Percentiles rank a stretch among this genome's conserved stretches.
phyloP scores from a whole-genome alignment of 2,797 vertebrate genomes.

The Sebastes reedi region DNA sequence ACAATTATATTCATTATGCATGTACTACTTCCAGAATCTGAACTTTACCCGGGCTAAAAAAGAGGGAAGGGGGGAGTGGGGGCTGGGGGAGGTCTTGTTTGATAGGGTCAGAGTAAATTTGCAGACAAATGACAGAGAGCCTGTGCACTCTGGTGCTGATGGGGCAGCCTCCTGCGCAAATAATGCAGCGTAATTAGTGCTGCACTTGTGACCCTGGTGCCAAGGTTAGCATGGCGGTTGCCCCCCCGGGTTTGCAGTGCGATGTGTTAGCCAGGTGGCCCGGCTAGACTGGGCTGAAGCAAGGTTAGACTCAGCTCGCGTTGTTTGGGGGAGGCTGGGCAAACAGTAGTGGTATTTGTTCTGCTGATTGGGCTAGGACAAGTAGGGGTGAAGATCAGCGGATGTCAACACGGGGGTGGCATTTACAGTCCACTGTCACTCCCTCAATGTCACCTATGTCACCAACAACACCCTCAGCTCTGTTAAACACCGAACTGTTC shows the following conservation, averaged over 20 bases:
- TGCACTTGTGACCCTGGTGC: conserved; percentile 81
- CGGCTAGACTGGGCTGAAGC: not conserved
- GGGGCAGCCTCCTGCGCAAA: conserved; percentile 73
- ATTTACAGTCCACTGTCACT: conserved; percentile 80
- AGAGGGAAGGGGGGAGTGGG: not conserved
- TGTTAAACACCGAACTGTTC: not conserved
- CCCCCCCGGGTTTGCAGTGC: conserved; percentile 59
- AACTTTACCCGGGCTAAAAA: conserved; percentile 56
- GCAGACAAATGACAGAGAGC: conserved; percentile 64
- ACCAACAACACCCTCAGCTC: conserved; percentile 40
- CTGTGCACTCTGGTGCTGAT: conserved; percentile 61
- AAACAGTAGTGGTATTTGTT: conserved; percentile 82
- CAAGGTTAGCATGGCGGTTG: conserved; percentile 73
- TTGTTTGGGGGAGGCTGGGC: conserved; percentile 41
- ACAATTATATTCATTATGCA: conserved; percentile 76
- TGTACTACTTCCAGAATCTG: conserved; percentile 68
- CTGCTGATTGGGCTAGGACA: conserved; percentile 75
- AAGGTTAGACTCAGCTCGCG: conserved; percentile 11
- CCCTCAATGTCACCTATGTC: conserved; percentile 64
- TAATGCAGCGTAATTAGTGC: conserved; percentile 75
- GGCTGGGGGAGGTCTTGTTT: not conserved
- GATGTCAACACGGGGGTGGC: conserved; percentile 74
- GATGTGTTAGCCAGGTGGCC: conserved; percentile 75
- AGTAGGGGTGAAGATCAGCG: conserved; percentile 56
- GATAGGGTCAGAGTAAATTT: conserved; percentile 70